A percentile compares a stretch with the other conserved stretches of the same genome.
Evolutionary conservation across 2,113 vertebrate genomes (phyloP).

Genomic region (Ariopsis seemanni): DNA sequence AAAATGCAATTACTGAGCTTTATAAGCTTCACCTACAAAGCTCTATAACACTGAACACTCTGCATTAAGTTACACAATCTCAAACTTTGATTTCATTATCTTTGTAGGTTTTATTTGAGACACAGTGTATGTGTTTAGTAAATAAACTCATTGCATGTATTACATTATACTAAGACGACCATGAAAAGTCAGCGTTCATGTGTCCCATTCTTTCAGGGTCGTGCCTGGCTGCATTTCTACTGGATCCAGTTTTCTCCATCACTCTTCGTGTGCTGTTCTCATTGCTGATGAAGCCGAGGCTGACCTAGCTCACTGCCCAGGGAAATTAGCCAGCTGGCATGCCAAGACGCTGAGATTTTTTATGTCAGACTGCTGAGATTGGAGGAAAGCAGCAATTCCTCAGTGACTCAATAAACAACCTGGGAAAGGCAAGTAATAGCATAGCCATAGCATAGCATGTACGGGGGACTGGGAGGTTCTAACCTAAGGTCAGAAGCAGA

Average conservation of each 20-base stretch:
- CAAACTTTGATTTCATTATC: not conserved
- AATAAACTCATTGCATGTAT: not conserved
- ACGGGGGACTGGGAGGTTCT: slow-evolving; percentile 7
- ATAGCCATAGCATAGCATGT: slow-evolving; percentile 10
- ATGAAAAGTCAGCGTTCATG: not conserved
- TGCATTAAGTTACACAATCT: not conserved
- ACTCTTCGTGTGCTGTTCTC: slow-evolving; percentile 1
- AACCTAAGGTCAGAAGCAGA: slow-evolving; percentile 38
- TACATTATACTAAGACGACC: not conserved
- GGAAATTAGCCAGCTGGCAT: slow-evolving; percentile 55
- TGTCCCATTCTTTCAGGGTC: not conserved
- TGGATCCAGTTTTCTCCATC: slow-evolving; percentile 26
- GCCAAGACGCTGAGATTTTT: slow-evolving; percentile 39
- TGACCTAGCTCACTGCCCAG: slow-evolving; percentile 44
- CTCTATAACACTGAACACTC: not conserved
- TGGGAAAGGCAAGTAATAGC: slow-evolving; percentile 44
- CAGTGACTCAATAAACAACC: slow-evolving; percentile 49
- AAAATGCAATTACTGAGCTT: not conserved
- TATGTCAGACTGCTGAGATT: slow-evolving; percentile 52
- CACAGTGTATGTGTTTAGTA: not conserved
- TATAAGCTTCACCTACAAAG: slow-evolving; percentile 3
- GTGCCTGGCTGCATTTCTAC: slow-evolving; percentile 12
- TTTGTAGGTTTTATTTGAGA: slow-evolving; percentile 11
- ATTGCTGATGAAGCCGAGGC: slow-evolving; percentile 40
- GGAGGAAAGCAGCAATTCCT: slow-evolving; percentile 45